A percentile compares a stretch with the other conserved stretches of the same genome.
Evolutionary conservation across 2,888 invertebrate genomes (phyloP).

Genomic region (Eupithecia pulchellata): DNA sequence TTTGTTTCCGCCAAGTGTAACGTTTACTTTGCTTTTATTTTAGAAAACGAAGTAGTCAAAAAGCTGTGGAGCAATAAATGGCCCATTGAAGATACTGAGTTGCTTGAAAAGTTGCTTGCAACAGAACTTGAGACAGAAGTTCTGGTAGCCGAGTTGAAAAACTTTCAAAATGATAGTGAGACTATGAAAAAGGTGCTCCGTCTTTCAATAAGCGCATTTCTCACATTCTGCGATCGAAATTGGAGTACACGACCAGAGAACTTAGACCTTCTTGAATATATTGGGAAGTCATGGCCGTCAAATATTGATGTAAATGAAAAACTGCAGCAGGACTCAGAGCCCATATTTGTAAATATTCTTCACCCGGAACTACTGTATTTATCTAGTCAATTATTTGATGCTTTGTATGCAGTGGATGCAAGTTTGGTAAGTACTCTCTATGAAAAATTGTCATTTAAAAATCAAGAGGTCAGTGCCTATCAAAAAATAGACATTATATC

Average conservation of each 20-base stretch:
- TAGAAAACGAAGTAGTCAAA: slow-evolving; percentile 61
- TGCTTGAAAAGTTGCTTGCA: slow-evolving; percentile 63
- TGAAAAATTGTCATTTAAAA: not conserved
- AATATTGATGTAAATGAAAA: slow-evolving; percentile 67
- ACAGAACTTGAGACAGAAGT: slow-evolving; percentile 59
- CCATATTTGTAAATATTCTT: slow-evolving; percentile 87
- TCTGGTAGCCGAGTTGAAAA: slow-evolving; percentile 58
- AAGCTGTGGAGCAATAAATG: slow-evolving; percentile 70
- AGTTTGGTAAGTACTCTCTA: slow-evolving; percentile 64
- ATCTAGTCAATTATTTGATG: slow-evolving; percentile 70
- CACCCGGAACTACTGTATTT: slow-evolving; percentile 82
- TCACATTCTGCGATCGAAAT: slow-evolving; percentile 92
- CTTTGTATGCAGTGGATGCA: slow-evolving; percentile 62
- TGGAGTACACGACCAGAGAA: slow-evolving; percentile 90
- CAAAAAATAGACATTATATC: not conserved
- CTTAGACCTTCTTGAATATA: slow-evolving; percentile 68
- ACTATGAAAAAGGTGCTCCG: slow-evolving; percentile 74
- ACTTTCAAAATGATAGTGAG: slow-evolving; percentile 48
- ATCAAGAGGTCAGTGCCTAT: not conserved
- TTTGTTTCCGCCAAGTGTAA: not conserved
- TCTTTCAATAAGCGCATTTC: slow-evolving; percentile 87
- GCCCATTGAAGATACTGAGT: slow-evolving; percentile 57
- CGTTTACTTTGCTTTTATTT: slow-evolving; percentile 28
- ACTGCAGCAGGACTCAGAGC: slow-evolving; percentile 87
- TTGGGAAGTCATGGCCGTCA: slow-evolving; percentile 74